Evolutionary conservation across 2,113 vertebrate genomes (phyloP).

Genomic region (Ciconia stormi): DNA sequence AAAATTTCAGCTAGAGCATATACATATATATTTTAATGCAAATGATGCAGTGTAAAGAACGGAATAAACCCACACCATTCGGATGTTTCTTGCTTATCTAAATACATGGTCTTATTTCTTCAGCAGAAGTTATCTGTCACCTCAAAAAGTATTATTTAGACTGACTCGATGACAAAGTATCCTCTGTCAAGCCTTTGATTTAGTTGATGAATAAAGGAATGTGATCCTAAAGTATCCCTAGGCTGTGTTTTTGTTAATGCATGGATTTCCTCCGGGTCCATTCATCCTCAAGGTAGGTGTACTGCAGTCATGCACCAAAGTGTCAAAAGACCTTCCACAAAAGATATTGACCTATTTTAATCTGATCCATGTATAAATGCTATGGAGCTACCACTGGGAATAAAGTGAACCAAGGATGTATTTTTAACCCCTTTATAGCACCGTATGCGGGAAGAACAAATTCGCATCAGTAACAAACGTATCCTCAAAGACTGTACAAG

Average conservation of each 20-base stretch:
- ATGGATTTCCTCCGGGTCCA: constrained; percentile 45
- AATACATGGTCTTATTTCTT: not conserved
- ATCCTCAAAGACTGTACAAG: not conserved
- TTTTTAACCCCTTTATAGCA: constrained; percentile 62
- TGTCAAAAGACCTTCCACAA: constrained; percentile 54
- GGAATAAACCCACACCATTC: not conserved
- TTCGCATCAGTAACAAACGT: not conserved
- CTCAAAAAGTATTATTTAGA: constrained; percentile 41
- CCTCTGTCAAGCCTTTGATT: constrained; percentile 53
- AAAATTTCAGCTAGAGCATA: not conserved
- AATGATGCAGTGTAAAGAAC: not conserved
- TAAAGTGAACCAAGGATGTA: constrained; percentile 47
- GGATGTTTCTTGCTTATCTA: not conserved
- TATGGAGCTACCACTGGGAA: constrained; percentile 50
- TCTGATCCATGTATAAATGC: constrained; percentile 61
- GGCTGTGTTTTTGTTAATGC: constrained; percentile 57
- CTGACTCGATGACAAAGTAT: constrained; percentile 5
- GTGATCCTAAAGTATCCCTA: constrained; percentile 50
- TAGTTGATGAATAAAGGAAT: constrained; percentile 62
- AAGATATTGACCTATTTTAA: constrained; percentile 72
- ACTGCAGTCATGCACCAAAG: constrained; percentile 63
- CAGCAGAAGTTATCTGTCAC: constrained; percentile 35
- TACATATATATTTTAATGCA: not conserved
- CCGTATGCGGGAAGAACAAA: not conserved
- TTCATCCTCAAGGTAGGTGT: constrained; percentile 64